Percentiles rank a stretch among this genome's conserved stretches.
These are phyloP conservation scores for Ctenicera cuprea DNA, from an alignment of 2,888 invertebrate genomes.

Conservation along the genomic window DNA sequence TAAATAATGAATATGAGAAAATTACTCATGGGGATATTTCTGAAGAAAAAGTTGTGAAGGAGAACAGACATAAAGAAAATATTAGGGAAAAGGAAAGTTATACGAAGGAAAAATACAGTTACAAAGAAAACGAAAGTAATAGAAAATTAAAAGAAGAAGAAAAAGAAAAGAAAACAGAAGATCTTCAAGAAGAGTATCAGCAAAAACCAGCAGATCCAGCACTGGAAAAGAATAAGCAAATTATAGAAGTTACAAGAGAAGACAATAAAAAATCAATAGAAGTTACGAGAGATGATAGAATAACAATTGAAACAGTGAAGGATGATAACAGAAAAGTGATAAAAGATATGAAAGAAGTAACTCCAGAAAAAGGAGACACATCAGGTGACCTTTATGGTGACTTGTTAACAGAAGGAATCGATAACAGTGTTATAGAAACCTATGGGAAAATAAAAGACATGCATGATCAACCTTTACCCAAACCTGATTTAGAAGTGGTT, in stretches of 20 bases:
- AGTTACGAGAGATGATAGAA: constrained; percentile 70
- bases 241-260: not conserved
- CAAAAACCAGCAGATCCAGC: not conserved
- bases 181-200: constrained; percentile 35
- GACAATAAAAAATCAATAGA: constrained; percentile 62
- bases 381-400: constrained; percentile 74
- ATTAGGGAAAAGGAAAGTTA: not conserved
- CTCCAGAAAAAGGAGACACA: not conserved
- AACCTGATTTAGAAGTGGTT: constrained; percentile 45
- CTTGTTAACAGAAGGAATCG: constrained; percentile 75
- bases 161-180: constrained; percentile 65
- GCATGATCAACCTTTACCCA: constrained; percentile 61
- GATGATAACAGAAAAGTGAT: constrained; percentile 55
- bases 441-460: constrained; percentile 72
- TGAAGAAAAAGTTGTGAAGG: not conserved
- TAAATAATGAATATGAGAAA: constrained; percentile 52
- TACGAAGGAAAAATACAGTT: not conserved
- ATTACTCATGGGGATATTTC: not conserved
- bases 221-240: constrained; percentile 46
- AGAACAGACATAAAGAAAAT: constrained; percentile 1
- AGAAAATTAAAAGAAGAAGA: constrained; percentile 58
- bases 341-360: not conserved
- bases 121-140: constrained; percentile 2
- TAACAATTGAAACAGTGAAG: constrained; percentile 73
- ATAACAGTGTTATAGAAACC: constrained; percentile 76